Evolutionary conservation across 2,888 invertebrate genomes (phyloP).

Genomic region (Resseliella maxima): DNA sequence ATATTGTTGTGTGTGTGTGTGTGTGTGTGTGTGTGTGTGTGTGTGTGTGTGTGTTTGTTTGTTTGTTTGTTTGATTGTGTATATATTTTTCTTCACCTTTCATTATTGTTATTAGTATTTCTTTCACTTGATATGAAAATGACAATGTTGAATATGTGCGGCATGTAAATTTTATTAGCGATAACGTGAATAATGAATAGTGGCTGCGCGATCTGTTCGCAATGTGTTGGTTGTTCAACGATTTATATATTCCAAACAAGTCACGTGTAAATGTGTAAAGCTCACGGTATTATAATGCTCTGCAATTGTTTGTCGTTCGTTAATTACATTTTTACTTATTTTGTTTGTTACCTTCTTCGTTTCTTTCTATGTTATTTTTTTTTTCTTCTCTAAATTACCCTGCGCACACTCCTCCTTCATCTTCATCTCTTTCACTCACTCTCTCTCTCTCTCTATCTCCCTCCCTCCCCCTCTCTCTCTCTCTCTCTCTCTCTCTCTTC

Average conservation of each 20-base stretch:
- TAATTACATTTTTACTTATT: neutral
- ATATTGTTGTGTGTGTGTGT: neutral
- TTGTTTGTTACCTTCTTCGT: neutral
- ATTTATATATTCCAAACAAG: constrained; percentile 21
- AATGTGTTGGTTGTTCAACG: neutral
- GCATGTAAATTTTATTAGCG: constrained; percentile 48
- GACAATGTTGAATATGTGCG: constrained; percentile 21
- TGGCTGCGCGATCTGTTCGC: neutral
- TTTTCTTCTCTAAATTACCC: too few relatives aligned
- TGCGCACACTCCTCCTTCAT: too few relatives aligned
- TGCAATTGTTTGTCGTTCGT: constrained; percentile 14
- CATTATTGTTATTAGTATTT: neutral
- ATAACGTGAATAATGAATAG: constrained; percentile 51
- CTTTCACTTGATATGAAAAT: constrained; percentile 17
- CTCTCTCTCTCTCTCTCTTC: too few relatives aligned
- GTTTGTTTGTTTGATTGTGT: neutral
- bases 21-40: neutral
- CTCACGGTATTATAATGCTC: neutral
- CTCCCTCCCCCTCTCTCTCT: too few relatives aligned
- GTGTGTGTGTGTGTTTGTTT: neutral
- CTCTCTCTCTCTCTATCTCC: too few relatives aligned
- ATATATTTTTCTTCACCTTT: neutral
- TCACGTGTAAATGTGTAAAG: constrained; percentile 31
- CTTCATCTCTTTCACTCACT: neutral
- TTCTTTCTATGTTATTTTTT: neutral